phyloP scores from a whole-genome alignment of 2,797 vertebrate genomes.

The Microcaecilia unicolor region DNA sequence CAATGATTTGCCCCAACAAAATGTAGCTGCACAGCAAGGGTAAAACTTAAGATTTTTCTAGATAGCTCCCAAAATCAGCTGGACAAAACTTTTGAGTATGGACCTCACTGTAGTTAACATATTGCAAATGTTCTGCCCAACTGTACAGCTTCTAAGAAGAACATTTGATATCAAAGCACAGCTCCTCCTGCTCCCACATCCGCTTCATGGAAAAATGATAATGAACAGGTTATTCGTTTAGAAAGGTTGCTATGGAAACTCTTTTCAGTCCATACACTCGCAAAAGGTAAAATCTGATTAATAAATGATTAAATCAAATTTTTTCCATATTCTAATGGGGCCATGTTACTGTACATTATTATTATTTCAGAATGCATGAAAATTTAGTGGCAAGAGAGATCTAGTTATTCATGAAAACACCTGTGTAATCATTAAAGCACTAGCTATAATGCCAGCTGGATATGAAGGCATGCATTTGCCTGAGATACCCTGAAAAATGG shows the following conservation, averaged over 20 bases:
- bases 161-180: slow-evolving; percentile 45
- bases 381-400: slow-evolving; percentile 27
- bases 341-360: slow-evolving; percentile 42
- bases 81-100: too few relatives aligned
- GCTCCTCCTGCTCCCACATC: slow-evolving; percentile 32
- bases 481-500: slow-evolving; percentile 37
- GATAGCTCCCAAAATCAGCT: too few relatives aligned
- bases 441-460: slow-evolving; percentile 40
- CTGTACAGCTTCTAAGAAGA: slow-evolving; percentile 39
- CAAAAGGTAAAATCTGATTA: slow-evolving; percentile 68
- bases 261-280: slow-evolving; percentile 60
- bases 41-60: too few relatives aligned
- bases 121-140: slow-evolving; percentile 19
- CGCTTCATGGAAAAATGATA: slow-evolving; percentile 49
- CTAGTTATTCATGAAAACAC: slow-evolving; percentile 49
- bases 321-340: slow-evolving; percentile 48
- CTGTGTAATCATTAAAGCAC: slow-evolving; percentile 36
- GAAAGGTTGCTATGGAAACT: slow-evolving; percentile 64
- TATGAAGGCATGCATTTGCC: slow-evolving; percentile 32
- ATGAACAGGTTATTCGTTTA: slow-evolving; percentile 62
- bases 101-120: slow-evolving; percentile 32
- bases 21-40: too few relatives aligned
- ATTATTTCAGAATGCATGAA: slow-evolving; percentile 43
- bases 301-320: slow-evolving; percentile 57
- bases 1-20: too few relatives aligned